A percentile compares a stretch with the other conserved stretches of the same genome.
Conservation (phyloP, 2,888 invertebrate species). For the Alcis repandata region DNA sequence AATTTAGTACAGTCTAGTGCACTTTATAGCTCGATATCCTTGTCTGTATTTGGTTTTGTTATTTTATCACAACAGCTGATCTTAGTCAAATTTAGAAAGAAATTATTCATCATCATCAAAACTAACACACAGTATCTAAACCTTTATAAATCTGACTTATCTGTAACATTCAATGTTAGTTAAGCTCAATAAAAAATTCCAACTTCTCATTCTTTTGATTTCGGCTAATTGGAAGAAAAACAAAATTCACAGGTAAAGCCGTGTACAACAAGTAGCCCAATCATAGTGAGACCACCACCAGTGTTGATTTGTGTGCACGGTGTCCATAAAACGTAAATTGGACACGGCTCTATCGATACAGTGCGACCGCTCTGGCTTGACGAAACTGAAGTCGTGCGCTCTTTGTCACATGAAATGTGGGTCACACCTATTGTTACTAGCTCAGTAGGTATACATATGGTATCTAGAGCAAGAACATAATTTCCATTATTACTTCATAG, state of each 20-base stretch:
- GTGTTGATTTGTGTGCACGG: constrained; percentile 16
- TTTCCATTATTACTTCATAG: neutral
- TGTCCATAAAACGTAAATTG: constrained; percentile 2
- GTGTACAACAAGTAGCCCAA: neutral
- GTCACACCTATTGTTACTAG: constrained; percentile 6
- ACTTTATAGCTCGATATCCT: too few relatives aligned
- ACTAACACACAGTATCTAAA: too few relatives aligned
- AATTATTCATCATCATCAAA: too few relatives aligned
- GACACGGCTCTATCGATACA: constrained; percentile 12
- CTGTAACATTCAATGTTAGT: too few relatives aligned
- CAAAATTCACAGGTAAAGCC: neutral
- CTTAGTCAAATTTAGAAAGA: neutral
- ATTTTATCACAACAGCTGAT: too few relatives aligned
- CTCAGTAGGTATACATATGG: neutral
- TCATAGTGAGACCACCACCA: constrained; percentile 20
- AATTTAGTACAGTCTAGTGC: too few relatives aligned
- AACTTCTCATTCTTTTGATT: too few relatives aligned
- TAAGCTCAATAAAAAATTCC: too few relatives aligned
- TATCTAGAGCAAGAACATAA: constrained; percentile 1
- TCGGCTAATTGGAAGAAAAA: neutral
- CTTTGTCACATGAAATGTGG: constrained; percentile 10
- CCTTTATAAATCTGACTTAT: too few relatives aligned
- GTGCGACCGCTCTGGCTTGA: constrained; percentile 5
- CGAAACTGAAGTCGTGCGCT: neutral
- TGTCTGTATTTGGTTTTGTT: too few relatives aligned